A percentile compares a stretch with the other conserved stretches of the same genome.
Conservation (phyloP, 2,797 vertebrate species). For the Sebastes paucispinis region DNA sequence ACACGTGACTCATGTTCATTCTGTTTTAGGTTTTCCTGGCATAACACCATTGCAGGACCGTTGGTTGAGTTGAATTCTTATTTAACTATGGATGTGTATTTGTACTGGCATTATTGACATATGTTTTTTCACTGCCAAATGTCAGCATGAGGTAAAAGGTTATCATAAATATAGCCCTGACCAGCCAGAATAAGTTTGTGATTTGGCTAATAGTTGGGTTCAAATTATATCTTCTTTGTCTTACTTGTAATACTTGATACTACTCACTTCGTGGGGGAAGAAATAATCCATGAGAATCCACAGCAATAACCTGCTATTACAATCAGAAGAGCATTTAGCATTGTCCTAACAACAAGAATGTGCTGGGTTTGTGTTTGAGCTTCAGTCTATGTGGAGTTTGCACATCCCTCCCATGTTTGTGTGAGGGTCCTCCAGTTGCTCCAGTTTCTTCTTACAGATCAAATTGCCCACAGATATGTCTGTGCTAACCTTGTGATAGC, state of each 20-base stretch:
- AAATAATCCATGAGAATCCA: conserved; percentile 2
- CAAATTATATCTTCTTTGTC: background rate
- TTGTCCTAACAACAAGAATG: background rate
- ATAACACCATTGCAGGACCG: background rate
- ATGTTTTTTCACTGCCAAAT: background rate
- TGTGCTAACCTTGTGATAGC: conserved; percentile 7
- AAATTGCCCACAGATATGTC: conserved; percentile 4
- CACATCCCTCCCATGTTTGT: background rate
- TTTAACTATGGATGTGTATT: background rate
- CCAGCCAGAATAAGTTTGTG: background rate
- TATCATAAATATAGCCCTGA: background rate
- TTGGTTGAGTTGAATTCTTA: background rate
- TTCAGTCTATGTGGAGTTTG: background rate
- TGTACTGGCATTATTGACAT: background rate
- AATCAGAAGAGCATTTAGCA: conserved; percentile 12
- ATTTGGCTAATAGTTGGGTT: background rate
- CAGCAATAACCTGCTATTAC: conserved; percentile 20
- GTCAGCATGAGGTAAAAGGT: background rate
- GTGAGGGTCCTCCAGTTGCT: background rate
- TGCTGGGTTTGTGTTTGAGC: background rate
- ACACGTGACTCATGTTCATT: background rate
- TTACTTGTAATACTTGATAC: conserved; percentile 8
- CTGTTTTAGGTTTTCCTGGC: background rate
- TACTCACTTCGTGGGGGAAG: background rate
- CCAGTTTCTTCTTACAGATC: conserved; percentile 3